Base-by-base conservation (phyloP, 2,113 vertebrate genomes). In the Bungarus multicinctus region DNA sequence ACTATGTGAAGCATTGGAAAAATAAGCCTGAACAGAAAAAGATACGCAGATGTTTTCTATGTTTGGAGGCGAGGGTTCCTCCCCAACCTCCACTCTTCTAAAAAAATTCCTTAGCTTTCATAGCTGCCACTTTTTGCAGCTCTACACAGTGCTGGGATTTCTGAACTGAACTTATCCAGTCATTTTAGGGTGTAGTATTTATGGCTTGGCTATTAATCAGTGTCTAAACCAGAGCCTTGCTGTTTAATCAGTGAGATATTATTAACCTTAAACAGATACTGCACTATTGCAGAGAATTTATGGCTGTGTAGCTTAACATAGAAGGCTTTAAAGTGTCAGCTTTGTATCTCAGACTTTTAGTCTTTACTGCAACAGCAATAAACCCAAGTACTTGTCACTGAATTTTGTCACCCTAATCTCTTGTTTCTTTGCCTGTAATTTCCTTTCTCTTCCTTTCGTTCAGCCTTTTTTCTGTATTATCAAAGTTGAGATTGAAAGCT, bases 1-100 rank as follows among this genome's bases (percentile, higher is more conserved):
- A 95, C 95, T 95, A 97, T 97, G 97, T 92, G 92, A 97, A 95
- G 90, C 89, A 97, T 96, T 97, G 95, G 96, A 96, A 97, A 97
- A 97, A 96, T 95, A 97, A 97, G 94, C 95, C 95, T 95, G 93
- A 74, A 64, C 64, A 90, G 85, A 96, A 92, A 88, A 89, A 96
- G 52, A 96, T 58, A 4, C 94, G 94, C 96, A 97, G 96, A 96
- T 96, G 96, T 95, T 95, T 97, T 96, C 95, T 97, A 64, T 94
- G 96, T 96, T 96, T 23, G 2, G 87, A 89, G 74, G 69, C 60
- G 45, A 93, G 54, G 54, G 43, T 18, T 47, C 47, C 50, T 52
- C 88, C 91, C 92, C 50, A 89, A 94, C 94, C 90, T 85, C 58
- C 86, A 5, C 52, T 89, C 87, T 69, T 88, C 85, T 89, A 64